Base-by-base conservation (phyloP, 1,140 invertebrate species). In the Meloidogyne hapla region DNA sequence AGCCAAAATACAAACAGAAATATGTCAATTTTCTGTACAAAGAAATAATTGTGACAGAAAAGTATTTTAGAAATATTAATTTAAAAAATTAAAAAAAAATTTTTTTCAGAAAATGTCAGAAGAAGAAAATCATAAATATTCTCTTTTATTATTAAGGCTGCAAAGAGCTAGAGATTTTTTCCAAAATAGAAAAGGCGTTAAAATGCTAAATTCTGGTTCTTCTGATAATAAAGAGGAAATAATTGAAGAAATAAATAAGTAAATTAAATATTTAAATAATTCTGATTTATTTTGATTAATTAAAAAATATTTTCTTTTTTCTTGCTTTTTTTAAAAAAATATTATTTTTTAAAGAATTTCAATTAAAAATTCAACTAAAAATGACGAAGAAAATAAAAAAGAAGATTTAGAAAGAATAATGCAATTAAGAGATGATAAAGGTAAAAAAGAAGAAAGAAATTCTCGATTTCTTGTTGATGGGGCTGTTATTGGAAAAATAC, bases 41-140 rank as follows among this genome's bases (percentile, higher is more conserved):
- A 74, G 77, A 64, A 77, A 64, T 13, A 65, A 79, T 76, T 80
- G 79, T 64, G 72, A 79, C 23, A 74, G 64, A 72, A 68, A 81
- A 63, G 79, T 80, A 8, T 25, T 38, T 12, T 13, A 26, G 12
- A 45, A 70, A 26, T 4, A n/a, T 0, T 67, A 25, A 25, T 28
- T 70, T 26, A 6, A n/a, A n/a, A n/a, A 26, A 21, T 38, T 9
- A 40, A 69, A 69, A 56, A n/a, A 8, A 73, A 45, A 79, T 69
- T 68, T 42, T 23, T 65, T 74, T 81, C 25, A 80, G 79, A 81
- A 64, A 75, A 80, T 80, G 77, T 65, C 79, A n/a, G 18, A 56
- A 18, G 79, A 80, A 62, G 79, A 80, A 33, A 65, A 38, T 21
- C 71, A 73, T 40, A 48, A 69, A 45, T 80, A 80, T 62, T 75